Base-by-base conservation (phyloP, 2,888 invertebrate species). In the Hyppa rectilinea region DNA sequence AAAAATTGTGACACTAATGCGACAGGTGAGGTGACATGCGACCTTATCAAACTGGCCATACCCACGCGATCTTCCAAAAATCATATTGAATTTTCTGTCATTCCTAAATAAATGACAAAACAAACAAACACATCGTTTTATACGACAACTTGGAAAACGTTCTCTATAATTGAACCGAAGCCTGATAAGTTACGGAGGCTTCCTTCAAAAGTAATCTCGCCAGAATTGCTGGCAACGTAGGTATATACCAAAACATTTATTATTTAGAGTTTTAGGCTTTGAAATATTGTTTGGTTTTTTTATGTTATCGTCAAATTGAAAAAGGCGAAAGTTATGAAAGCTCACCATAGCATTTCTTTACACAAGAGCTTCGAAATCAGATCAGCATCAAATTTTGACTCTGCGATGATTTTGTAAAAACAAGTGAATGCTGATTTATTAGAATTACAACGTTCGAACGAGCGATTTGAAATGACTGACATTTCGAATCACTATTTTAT, bases 121-220 rank as follows among this genome's bases (percentile, higher is more conserved):
- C 23, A 59, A 66, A 72, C n/a, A 55, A 65, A 68, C 49, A 50
- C 62, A 68, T 60, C 10, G 23, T 43, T 12, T 34, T 52, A 29
- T 40, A 40, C 12, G 6, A 36, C n/a, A 31, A 58, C 45, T 64
- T 59, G 47, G 58, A 38, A 58, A 72, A 45, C 20, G 38, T 64
- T 75, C 78, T 78, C 47, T 71, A 62, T 83, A 83, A 82, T 82
- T 82, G 81, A 71, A 83, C 1, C 6, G 84, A 82, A 83, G 56
- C 84, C 78, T 7, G 10, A 10, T 10, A 70, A 82, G 65, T 63
- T 5, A 6, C 10, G 59, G 9, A 40, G 84, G 70, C 63, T 81
- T 83, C 84, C 43, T 63, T 49, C 61, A 81, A 81, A 78, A 75
- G 68, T 75, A 73, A 70, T 78, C 61, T 81, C 38, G 59, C 45